Conservation (phyloP, 2,113 vertebrate genomes). For the Lichenostomus cassidix region DNA sequence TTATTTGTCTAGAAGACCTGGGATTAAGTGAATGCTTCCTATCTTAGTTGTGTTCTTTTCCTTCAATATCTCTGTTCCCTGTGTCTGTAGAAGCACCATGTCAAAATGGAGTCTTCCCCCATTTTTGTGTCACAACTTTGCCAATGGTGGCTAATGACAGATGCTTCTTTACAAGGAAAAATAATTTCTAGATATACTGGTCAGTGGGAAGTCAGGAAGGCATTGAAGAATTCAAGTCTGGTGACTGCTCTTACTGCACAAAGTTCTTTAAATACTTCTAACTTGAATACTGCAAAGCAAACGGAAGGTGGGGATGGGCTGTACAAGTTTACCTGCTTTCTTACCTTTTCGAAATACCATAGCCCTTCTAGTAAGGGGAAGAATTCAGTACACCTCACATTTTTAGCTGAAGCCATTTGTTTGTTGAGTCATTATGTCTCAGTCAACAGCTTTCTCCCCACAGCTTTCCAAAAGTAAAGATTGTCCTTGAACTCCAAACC, state of each 20-base stretch:
- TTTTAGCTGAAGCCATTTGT: constrained; percentile 1
- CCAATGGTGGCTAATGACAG: neutral
- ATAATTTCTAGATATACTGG: neutral
- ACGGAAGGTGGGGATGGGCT: neutral
- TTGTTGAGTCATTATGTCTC: neutral
- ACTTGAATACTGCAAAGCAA: constrained; percentile 21
- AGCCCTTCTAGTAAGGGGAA: neutral
- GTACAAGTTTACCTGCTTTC: neutral
- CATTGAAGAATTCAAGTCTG: neutral
- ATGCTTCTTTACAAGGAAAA: neutral
- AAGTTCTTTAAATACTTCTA: constrained; percentile 9
- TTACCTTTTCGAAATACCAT: neutral
- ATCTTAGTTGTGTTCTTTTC: neutral
- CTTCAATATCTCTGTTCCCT: neutral
- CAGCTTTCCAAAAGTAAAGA: constrained; percentile 26
- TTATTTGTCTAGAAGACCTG: neutral
- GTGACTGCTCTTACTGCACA: constrained; percentile 2
- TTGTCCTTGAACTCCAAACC: neutral
- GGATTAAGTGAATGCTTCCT: neutral
- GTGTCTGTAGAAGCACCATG: neutral
- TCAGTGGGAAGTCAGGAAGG: neutral
- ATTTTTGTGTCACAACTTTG: neutral
- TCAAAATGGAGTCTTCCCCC: neutral
- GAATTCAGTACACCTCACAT: neutral
- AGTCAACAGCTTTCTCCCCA: neutral